A percentile compares a stretch with the other conserved stretches of the same genome.
These are phyloP conservation scores for Lanius ludovicianus DNA, from an alignment of 2,113 vertebrate genomes.

Conservation along the genomic window DNA sequence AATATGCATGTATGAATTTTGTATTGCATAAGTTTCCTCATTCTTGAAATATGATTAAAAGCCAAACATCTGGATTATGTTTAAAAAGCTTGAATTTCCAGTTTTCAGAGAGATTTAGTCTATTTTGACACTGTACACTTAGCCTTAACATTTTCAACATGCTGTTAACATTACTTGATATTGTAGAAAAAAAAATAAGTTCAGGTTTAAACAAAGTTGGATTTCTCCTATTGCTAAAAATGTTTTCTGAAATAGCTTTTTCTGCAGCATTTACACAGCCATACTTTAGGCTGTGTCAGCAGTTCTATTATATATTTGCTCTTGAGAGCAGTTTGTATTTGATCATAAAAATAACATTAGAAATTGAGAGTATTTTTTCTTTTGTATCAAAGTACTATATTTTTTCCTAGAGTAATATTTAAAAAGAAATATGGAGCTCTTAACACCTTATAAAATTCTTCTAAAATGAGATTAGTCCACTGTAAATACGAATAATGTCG, in stretches of 20 bases:
- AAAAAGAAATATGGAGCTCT: background rate
- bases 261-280: conserved; percentile 25
- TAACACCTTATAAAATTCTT: background rate
- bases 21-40: conserved; percentile 76
- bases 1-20: conserved; percentile 81
- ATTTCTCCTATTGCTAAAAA: conserved; percentile 65
- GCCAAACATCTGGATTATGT: conserved; percentile 82
- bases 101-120: conserved; percentile 75
- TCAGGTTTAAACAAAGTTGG: conserved; percentile 71
- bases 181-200: conserved; percentile 61
- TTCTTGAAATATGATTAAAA: conserved; percentile 80
- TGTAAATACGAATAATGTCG: background rate
- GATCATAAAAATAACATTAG: conserved; percentile 47
- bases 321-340: conserved; percentile 51
- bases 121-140: conserved; percentile 78
- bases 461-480: background rate
- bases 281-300: conserved; percentile 62
- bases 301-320: conserved; percentile 62
- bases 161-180: conserved; percentile 76
- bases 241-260: conserved; percentile 69
- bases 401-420: background rate
- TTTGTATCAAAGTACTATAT: background rate
- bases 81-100: conserved; percentile 77
- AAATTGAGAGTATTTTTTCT: background rate
- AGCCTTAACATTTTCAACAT: conserved; percentile 73